phyloP scores from a whole-genome alignment of 2,888 invertebrate genomes.

The Uropetala carovei region DNA sequence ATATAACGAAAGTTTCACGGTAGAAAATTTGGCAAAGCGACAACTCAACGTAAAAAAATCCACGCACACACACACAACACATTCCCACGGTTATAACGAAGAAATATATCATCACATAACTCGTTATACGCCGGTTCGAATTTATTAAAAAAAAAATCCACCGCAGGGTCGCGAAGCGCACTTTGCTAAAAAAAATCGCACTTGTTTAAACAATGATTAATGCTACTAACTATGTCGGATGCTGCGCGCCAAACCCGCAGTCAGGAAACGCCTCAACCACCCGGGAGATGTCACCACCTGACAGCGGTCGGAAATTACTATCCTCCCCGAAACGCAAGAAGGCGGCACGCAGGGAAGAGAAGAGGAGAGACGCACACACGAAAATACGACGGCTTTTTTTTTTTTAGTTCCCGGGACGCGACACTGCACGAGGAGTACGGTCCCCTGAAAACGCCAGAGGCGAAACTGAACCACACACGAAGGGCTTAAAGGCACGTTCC shows the following conservation, averaged over 20 bases:
- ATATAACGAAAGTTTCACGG: no score
- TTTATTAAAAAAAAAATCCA: no score
- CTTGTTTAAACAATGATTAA: not conserved
- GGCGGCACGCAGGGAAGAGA: not conserved
- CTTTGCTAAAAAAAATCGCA: not conserved
- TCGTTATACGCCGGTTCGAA: no score
- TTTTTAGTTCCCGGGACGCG: not conserved
- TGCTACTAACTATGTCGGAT: not conserved
- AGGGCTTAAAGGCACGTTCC: not conserved
- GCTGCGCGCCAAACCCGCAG: not conserved
- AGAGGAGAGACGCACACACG: not conserved
- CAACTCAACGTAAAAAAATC: no score
- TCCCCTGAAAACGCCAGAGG: constrained; percentile 10
- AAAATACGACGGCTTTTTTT: not conserved
- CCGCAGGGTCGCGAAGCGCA: no score
- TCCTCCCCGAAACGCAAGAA: not conserved
- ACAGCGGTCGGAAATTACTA: not conserved
- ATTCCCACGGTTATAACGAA: no score
- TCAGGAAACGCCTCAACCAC: not conserved
- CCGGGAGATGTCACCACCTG: constrained; percentile 2
- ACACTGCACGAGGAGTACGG: not conserved
- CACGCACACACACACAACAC: no score
- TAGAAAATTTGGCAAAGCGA: no score
- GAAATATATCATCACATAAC: no score
- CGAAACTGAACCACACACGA: not conserved